These are phyloP conservation scores for Chydorus sphaericus DNA, from an alignment of 2,888 invertebrate species.

Conservation along the genomic window DNA sequence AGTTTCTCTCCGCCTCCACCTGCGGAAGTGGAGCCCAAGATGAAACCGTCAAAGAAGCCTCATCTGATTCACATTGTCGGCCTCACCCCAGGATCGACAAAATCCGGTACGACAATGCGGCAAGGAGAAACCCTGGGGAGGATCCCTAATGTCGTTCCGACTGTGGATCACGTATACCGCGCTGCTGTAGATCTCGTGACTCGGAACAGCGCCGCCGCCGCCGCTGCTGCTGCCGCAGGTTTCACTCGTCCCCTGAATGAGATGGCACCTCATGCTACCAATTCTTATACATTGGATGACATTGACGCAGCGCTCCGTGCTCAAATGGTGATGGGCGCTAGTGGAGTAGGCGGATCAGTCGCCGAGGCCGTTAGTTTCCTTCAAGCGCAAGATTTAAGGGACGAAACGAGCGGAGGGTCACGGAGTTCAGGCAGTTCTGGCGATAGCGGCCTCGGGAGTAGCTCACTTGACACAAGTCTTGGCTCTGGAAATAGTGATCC, in stretches of 20 bases:
- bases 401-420: slow-evolving; percentile 13
- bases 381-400: slow-evolving; percentile 12
- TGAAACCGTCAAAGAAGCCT: slow-evolving; percentile 9
- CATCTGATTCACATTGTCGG: slow-evolving; percentile 13
- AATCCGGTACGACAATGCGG: not conserved
- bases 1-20: slow-evolving; percentile 17
- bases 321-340: not conserved
- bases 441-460: slow-evolving; percentile 12
- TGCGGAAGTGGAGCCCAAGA: slow-evolving; percentile 15
- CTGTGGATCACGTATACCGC: slow-evolving; percentile 9
- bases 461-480: slow-evolving; percentile 14
- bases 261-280: slow-evolving; percentile 13
- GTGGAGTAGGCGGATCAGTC: not conserved
- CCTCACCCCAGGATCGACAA: not conserved
- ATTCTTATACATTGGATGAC: slow-evolving; percentile 47
- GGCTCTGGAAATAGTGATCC: not conserved
- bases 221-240: slow-evolving; percentile 17
- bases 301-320: slow-evolving; percentile 39
- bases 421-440: slow-evolving; percentile 16
- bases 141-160: slow-evolving; percentile 12
- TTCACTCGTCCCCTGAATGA: slow-evolving; percentile 20
- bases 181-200: slow-evolving; percentile 20
- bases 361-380: not conserved
- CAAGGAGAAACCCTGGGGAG: slow-evolving; percentile 7
- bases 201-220: slow-evolving; percentile 32